A percentile compares a stretch with the other conserved stretches of the same genome.
phyloP scores from a whole-genome alignment of 1,140 invertebrate species.

The Listronotus oregonensis region DNA sequence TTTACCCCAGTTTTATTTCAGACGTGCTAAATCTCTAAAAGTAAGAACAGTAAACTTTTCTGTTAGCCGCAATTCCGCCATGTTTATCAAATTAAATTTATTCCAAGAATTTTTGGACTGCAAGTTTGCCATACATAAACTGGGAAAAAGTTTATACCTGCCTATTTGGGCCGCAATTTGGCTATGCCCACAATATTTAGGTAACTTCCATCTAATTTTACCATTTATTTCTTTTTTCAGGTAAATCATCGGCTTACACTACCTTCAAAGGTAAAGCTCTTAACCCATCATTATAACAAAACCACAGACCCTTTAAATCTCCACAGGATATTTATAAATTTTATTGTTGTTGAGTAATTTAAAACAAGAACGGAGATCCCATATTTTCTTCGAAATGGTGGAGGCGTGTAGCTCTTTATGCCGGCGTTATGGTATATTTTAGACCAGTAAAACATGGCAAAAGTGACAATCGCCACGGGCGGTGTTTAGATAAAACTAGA shows the following conservation, averaged over 20 bases:
- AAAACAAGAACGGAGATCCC: slow-evolving; percentile 19
- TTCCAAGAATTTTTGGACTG: too few species aligned
- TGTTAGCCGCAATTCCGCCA: too few species aligned
- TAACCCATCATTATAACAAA: slow-evolving; percentile 22
- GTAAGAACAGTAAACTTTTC: too few species aligned
- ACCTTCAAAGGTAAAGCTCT: slow-evolving; percentile 19
- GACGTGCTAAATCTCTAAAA: too few species aligned
- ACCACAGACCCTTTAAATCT: slow-evolving; percentile 9
- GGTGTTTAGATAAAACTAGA: slow-evolving; percentile 29
- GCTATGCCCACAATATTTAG: too few species aligned
- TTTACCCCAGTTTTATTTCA: too few species aligned
- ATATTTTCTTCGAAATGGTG: slow-evolving; percentile 26
- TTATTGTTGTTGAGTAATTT: slow-evolving; percentile 29
- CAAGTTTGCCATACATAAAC: too few species aligned
- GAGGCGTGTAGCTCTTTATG: slow-evolving; percentile 17
- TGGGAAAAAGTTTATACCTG: too few species aligned
- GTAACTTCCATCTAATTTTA: background rate
- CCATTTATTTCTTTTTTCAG: slow-evolving; percentile 15
- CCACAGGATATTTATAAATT: slow-evolving; percentile 21
- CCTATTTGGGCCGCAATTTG: too few species aligned
- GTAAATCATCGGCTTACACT: slow-evolving; percentile 15
- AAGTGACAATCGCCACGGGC: slow-evolving; percentile 35
- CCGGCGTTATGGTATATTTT: slow-evolving; percentile 26
- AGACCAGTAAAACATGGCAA: slow-evolving; percentile 34
- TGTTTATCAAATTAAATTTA: too few species aligned